Evolutionary conservation across 2,113 vertebrate genomes (phyloP).

Genomic region (Corythaixoides concolor): DNA sequence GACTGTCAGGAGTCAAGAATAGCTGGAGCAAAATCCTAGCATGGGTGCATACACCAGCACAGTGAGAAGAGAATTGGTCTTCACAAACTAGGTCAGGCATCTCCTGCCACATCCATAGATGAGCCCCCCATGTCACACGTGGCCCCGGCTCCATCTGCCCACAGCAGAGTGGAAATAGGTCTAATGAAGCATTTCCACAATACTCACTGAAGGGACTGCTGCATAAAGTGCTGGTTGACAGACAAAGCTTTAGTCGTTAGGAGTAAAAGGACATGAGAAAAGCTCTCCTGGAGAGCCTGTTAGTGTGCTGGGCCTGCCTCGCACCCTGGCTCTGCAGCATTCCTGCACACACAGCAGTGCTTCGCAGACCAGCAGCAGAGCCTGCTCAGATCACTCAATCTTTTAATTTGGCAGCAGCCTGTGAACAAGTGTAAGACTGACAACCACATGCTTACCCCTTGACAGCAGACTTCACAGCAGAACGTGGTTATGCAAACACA

Average conservation of each 20-base stretch:
- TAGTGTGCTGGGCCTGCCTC: not conserved
- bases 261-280: not conserved
- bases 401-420: not conserved
- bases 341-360: not conserved
- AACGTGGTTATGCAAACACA: not conserved
- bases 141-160: not conserved
- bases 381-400: not conserved
- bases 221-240: not conserved
- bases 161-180: not conserved
- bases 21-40: not conserved
- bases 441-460: not conserved
- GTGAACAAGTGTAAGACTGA: not conserved
- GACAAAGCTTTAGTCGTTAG: not conserved
- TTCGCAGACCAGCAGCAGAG: not conserved
- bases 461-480: not conserved
- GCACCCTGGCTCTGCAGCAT: not conserved
- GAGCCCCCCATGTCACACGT: rapidly evolving
- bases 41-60: rapidly evolving
- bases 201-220: not conserved
- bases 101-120: not conserved
- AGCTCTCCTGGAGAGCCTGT: not conserved
- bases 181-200: not conserved
- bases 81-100: not conserved
- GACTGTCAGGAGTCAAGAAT: not conserved
- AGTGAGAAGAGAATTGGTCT: not conserved